Evolutionary conservation across 1,140 invertebrate genomes (phyloP).

Genomic region (Caenorhabditis brenneri): DNA sequence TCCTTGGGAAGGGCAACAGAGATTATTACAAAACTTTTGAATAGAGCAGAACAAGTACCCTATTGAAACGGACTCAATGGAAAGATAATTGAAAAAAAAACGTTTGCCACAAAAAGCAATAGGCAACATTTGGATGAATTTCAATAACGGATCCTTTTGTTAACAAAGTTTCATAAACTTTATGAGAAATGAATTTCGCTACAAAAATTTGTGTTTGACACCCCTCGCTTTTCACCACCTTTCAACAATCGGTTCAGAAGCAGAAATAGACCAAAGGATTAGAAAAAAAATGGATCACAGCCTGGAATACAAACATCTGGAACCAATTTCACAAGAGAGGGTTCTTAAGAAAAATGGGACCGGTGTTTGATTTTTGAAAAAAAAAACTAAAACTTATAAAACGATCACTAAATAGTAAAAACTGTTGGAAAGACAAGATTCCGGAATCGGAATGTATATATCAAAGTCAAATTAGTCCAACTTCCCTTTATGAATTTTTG

Average conservation of each 20-base stretch:
- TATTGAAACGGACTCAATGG: neutral
- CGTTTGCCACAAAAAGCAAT: neutral
- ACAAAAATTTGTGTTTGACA: too few species aligned
- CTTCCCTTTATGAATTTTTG: too few species aligned
- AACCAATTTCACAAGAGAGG: neutral
- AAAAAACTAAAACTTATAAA: too few species aligned
- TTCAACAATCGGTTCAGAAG: neutral
- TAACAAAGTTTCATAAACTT: too few species aligned
- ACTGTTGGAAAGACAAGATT: too few species aligned
- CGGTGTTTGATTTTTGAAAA: neutral
- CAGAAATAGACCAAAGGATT: neutral
- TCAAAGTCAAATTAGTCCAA: too few species aligned
- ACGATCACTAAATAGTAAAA: too few species aligned
- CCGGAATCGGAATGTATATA: too few species aligned
- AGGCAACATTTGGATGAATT: neutral
- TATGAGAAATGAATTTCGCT: too few species aligned
- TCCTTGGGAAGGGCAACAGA: neutral
- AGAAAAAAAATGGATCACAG: neutral
- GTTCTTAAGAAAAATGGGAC: neutral
- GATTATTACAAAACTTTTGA: slow-evolving; percentile 9
- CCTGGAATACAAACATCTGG: slow-evolving; percentile 2
- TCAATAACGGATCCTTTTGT: too few species aligned
- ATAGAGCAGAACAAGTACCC: too few species aligned
- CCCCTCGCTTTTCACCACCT: too few species aligned
- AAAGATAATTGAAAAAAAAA: neutral